A percentile compares a stretch with the other conserved stretches of the same genome.
Conservation (phyloP, 2,113 vertebrate genomes). For the Leucosticte australis region DNA sequence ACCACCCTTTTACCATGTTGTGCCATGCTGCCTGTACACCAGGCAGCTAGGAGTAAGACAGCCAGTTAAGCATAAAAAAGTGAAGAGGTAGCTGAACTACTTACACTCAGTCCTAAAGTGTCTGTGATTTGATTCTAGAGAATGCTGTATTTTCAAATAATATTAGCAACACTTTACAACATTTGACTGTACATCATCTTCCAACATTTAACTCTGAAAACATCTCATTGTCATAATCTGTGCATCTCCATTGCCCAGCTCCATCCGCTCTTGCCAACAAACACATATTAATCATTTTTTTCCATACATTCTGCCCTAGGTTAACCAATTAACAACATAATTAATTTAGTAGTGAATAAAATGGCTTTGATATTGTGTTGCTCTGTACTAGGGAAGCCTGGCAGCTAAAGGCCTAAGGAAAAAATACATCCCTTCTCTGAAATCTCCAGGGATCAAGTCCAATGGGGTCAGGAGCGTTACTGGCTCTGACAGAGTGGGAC, state of each 20-base stretch:
- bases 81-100: background rate
- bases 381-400: background rate
- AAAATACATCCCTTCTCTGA: background rate
- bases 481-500: background rate
- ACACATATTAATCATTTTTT: background rate
- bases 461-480: background rate
- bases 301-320: background rate
- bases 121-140: background rate
- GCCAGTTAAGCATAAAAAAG: background rate
- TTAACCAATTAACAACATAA: conserved; percentile 3
- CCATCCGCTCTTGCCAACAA: background rate
- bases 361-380: background rate
- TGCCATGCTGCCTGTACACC: background rate
- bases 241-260: background rate
- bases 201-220: background rate
- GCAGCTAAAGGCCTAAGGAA: background rate
- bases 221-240: background rate
- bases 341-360: background rate
- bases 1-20: background rate
- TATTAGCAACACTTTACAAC: background rate
- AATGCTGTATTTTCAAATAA: background rate
- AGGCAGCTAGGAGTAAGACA: background rate
- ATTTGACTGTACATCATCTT: background rate
- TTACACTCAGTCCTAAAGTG: background rate
- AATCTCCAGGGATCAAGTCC: background rate